Conservation (phyloP, 2,797 vertebrate species). For the Myripristis murdjan region DNA sequence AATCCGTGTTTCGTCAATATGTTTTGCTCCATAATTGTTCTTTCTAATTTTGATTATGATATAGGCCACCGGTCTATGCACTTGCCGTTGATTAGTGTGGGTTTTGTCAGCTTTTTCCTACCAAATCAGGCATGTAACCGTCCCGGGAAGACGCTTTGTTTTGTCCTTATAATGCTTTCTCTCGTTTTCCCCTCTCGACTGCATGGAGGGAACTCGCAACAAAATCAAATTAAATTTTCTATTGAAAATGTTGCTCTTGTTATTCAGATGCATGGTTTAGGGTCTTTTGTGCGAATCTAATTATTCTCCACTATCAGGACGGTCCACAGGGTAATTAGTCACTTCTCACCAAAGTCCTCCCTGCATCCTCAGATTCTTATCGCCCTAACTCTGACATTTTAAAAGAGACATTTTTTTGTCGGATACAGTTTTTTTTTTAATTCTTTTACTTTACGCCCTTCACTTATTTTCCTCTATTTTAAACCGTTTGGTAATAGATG, state of each 20-base stretch:
- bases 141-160: conserved; percentile 52
- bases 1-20: conserved; percentile 38
- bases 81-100: conserved; percentile 37
- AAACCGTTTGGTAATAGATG: conserved; percentile 39
- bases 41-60: conserved; percentile 36
- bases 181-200: conserved; percentile 54
- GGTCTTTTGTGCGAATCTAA: conserved; percentile 83
- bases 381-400: conserved; percentile 75
- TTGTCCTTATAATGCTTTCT: conserved; percentile 59
- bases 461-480: conserved; percentile 19
- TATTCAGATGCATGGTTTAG: conserved; percentile 81
- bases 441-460: conserved; percentile 32
- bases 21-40: conserved; percentile 48
- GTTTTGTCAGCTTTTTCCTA: conserved; percentile 50
- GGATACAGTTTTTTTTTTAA: conserved; percentile 12
- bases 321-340: conserved; percentile 84
- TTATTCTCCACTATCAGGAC: conserved; percentile 83
- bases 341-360: conserved; percentile 81
- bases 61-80: conserved; percentile 9
- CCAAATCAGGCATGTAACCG: conserved; percentile 53
- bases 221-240: conserved; percentile 81
- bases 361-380: conserved; percentile 80
- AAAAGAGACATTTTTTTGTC: conserved; percentile 71
- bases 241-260: conserved; percentile 82
- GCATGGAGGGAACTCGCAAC: conserved; percentile 67